A percentile compares a stretch with the other conserved stretches of the same genome.
Conservation (phyloP, 2,113 vertebrate genomes). For the Himantopus leucocephalus region DNA sequence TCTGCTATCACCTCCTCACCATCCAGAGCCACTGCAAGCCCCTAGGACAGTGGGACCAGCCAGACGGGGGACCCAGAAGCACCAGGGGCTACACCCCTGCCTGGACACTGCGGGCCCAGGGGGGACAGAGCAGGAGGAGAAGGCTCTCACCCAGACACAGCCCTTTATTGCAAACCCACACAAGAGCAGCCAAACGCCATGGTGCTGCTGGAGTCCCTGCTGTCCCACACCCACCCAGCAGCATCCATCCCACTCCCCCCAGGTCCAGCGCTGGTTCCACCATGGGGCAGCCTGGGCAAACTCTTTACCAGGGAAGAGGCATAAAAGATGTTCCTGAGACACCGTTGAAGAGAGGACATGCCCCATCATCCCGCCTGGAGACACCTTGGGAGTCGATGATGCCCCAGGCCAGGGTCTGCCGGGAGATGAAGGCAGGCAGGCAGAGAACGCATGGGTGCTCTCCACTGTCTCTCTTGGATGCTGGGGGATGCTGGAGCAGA, state of each 20-base stretch:
- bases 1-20: neutral
- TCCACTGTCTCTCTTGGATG: neutral
- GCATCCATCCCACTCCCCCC: neutral
- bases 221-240: neutral
- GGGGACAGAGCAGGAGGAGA: neutral
- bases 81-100: neutral
- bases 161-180: slow-evolving; percentile 17
- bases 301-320: neutral
- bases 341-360: neutral
- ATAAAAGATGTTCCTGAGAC: neutral
- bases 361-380: neutral
- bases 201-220: neutral
- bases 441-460: neutral
- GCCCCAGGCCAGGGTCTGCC: neutral
- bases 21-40: neutral
- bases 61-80: neutral
- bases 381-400: neutral
- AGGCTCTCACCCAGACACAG: neutral
- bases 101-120: neutral
- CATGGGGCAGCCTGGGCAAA: neutral
- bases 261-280: neutral
- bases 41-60: neutral
- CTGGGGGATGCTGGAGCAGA: neutral
- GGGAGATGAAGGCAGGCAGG: neutral
- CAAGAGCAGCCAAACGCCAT: neutral